Conservation (phyloP, 2,888 invertebrate genomes). For the Pomacea canaliculata region DNA sequence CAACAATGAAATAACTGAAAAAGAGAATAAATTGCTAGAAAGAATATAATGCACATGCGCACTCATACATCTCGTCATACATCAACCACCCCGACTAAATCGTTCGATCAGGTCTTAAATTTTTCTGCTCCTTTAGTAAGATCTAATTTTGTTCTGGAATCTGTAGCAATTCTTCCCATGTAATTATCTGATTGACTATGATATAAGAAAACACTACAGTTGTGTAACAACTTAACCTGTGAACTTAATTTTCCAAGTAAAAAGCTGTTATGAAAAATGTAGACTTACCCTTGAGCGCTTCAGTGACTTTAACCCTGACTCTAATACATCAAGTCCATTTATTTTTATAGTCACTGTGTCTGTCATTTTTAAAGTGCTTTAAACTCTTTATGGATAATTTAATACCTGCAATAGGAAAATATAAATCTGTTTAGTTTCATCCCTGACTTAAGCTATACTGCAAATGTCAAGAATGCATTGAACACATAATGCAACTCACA, state of each 20-base stretch:
- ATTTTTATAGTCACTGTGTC: constrained; percentile 21
- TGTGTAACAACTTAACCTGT: background rate
- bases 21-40: background rate
- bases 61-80: background rate
- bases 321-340: constrained; percentile 47
- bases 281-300: constrained; percentile 48
- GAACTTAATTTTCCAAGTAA: background rate
- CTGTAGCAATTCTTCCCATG: no score
- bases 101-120: background rate
- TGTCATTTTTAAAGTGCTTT: background rate
- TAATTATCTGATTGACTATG: no score
- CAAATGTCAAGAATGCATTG: no score
- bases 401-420: background rate
- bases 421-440: background rate
- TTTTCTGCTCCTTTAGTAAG: background rate
- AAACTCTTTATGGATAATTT: background rate
- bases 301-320: constrained; percentile 51
- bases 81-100: no score
- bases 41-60: background rate
- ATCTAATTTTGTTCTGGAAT: background rate
- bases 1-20: background rate
- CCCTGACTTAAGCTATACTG: background rate
- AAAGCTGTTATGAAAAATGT: background rate
- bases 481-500: no score
- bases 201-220: background rate